phyloP scores from a whole-genome alignment of 2,888 invertebrate species.

The Eugnorisma glareosa region DNA sequence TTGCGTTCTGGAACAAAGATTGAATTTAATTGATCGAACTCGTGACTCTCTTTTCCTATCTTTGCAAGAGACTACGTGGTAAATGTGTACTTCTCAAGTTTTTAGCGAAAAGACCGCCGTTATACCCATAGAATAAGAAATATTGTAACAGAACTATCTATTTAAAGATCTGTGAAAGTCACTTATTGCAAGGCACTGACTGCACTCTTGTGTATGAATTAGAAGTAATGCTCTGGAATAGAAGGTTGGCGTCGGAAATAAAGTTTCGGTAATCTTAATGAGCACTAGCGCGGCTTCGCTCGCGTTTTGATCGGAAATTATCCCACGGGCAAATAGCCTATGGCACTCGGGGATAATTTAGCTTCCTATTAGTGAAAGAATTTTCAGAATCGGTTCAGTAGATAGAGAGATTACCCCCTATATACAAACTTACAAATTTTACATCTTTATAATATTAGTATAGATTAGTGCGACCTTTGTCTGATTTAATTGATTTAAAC shows the following conservation, averaged over 20 bases:
- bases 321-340: no score
- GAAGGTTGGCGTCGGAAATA: no score
- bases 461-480: neutral
- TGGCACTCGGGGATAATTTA: no score
- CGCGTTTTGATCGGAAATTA: no score
- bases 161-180: no score
- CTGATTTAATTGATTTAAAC: neutral
- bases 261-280: neutral
- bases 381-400: no score
- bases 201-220: no score
- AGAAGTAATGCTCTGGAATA: neutral
- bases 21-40: neutral
- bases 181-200: neutral
- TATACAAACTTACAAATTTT: no score
- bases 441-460: no score
- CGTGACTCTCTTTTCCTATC: neutral
- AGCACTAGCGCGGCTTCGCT: no score
- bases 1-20: constrained; percentile 94
- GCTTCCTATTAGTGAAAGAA: no score
- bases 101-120: neutral
- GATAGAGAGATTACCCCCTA: no score
- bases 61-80: neutral
- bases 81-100: neutral
- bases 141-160: neutral
- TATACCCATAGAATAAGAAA: neutral